A percentile compares a stretch with the other conserved stretches of the same genome.
These are phyloP conservation scores for Crotalus tigris DNA, from an alignment of 2,113 vertebrate genomes.

Conservation along the genomic window DNA sequence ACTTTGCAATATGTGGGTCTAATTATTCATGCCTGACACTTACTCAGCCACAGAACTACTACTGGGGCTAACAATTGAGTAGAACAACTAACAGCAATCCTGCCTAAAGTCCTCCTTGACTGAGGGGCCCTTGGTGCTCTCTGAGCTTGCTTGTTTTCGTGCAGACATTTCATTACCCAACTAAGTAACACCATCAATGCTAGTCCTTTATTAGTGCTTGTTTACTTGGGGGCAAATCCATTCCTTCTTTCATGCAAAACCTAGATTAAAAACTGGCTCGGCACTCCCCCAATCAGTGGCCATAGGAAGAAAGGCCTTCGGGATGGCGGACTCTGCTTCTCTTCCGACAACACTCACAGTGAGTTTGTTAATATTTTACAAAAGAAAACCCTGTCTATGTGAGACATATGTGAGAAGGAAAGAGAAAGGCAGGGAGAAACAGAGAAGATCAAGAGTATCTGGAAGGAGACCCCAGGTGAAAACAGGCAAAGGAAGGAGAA, in stretches of 20 bases:
- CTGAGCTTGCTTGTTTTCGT: too few species aligned
- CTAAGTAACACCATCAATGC: too few species aligned
- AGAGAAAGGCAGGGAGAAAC: not conserved
- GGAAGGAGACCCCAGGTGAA: not conserved
- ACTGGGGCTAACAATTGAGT: not conserved
- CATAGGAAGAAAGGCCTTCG: not conserved
- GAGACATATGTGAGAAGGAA: not conserved
- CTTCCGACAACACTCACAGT: not conserved
- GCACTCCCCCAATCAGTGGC: not conserved
- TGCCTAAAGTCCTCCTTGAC: not conserved
- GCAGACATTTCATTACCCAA: too few species aligned
- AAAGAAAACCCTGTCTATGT: too few species aligned
- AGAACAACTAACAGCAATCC: not conserved
- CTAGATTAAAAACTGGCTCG: not conserved
- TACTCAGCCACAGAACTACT: not conserved
- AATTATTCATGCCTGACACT: not conserved
- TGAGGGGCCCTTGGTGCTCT: too few species aligned
- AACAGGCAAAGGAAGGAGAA: not conserved
- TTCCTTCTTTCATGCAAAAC: not conserved
- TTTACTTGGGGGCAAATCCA: not conserved
- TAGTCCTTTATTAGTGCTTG: too few species aligned
- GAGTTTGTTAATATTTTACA: not conserved
- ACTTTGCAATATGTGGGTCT: not conserved
- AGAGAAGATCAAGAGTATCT: not conserved
- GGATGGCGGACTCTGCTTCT: not conserved